These are phyloP conservation scores for Sebastes vulpes DNA, from an alignment of 2,797 vertebrate genomes.

Conservation along the genomic window DNA sequence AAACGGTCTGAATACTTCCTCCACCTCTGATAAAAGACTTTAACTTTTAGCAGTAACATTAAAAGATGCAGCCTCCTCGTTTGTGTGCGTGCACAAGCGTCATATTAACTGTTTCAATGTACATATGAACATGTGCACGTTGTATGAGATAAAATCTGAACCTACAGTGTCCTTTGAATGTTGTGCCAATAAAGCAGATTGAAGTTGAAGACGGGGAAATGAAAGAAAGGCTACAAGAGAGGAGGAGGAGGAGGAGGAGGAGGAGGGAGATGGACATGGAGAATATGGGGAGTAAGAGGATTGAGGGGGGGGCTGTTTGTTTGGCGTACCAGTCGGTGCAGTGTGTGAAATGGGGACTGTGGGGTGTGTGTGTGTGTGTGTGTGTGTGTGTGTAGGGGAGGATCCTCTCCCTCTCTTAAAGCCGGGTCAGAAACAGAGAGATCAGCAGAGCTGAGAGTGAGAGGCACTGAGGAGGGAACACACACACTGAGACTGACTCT, in stretches of 20 bases:
- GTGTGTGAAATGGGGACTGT: constrained; percentile 45
- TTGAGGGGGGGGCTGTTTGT: background rate
- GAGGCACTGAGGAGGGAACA: constrained; percentile 48
- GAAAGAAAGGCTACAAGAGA: background rate
- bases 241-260: background rate
- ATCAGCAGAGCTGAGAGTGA: constrained; percentile 49
- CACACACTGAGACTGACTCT: constrained; percentile 22
- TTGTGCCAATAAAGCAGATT: background rate
- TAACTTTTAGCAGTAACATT: background rate
- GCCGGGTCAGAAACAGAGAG: constrained; percentile 29
- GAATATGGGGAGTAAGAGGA: background rate
- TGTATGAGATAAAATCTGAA: background rate
- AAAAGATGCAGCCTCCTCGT: background rate
- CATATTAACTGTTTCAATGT: background rate
- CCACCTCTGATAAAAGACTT: too few relatives aligned
- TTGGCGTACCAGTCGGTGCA: constrained; percentile 69
- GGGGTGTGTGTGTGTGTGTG: constrained; percentile 16
- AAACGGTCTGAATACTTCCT: too few relatives aligned
- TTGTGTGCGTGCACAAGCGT: too few relatives aligned
- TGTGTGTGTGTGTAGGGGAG: constrained; percentile 57
- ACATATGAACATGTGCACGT: background rate
- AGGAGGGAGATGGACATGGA: background rate
- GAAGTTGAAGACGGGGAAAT: background rate
- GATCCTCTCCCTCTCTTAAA: constrained; percentile 65
- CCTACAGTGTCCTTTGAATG: background rate